Base-by-base conservation (phyloP, 2,797 vertebrate species). In the Cygnus olor region DNA sequence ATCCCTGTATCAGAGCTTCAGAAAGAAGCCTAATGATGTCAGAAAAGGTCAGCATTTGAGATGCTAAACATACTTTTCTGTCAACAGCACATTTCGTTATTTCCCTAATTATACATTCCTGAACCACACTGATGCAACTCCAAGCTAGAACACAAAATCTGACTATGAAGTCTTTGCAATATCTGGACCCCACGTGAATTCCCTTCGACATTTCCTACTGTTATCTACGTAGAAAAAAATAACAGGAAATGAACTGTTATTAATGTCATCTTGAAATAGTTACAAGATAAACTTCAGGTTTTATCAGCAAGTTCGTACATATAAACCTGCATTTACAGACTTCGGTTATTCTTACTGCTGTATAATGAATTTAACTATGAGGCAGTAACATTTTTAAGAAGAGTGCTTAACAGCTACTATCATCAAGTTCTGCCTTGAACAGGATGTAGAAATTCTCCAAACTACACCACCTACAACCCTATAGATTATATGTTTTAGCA, bases 11-110 rank as follows among this genome's bases (percentile, higher is more conserved):
- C 38, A 47, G 44, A 94, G 86, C 32, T 86, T 38, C 54, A 14
- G 28, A 94, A 68, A 14, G 28, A 94, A 68, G 56, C 32, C 60
- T 32, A 27, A 38, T 6, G 8, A 80, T 91, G 87, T 65, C 91
- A 61, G 1, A 40, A 63, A 7, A 89, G 84, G 76, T 68, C 87
- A 93, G 53, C 30, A 71, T 71, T 69, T 66, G 76, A 91, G 89
- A 96, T 95, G 85, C 88, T 89, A 93, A 56, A 85, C 91, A 94
- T 91, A 90, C 61, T 91, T 92, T n/a, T 57, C 85, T 89, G 88
- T 91, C 93, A 92, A 83, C 89, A 94, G 65, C 61, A 68, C 57
- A 72, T 68, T 91, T 85, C 79, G 83, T 91, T 89, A 49, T 64
- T 88, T 88, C 76, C 72, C 65, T 92, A 92, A 94, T 91, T 91